Conservation (phyloP, 92 coral and sea anemone species). For the Palythoa grandiflora region DNA sequence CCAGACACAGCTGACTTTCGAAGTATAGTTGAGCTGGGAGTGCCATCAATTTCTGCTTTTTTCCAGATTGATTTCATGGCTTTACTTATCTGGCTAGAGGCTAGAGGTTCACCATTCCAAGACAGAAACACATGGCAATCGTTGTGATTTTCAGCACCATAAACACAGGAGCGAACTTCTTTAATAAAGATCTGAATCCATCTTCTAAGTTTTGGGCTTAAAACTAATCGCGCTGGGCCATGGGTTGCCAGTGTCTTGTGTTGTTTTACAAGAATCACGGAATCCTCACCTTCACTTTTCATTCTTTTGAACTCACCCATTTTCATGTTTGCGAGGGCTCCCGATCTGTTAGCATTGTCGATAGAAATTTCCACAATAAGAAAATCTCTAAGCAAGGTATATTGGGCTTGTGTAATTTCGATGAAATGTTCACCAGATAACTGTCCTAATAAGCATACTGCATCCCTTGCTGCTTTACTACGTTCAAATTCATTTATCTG, state of each 20-base stretch:
- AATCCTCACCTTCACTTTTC: slow-evolving; percentile 40
- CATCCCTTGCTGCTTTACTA: slow-evolving; percentile 56
- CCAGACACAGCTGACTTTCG: slow-evolving; percentile 13
- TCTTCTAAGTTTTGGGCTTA: slow-evolving; percentile 52
- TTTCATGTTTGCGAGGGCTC: slow-evolving; percentile 67
- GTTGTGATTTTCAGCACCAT: slow-evolving; percentile 10
- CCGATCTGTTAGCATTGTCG: slow-evolving; percentile 66
- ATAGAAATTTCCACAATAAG: slow-evolving; percentile 58
- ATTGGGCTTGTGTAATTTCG: slow-evolving; percentile 48
- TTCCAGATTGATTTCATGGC: slow-evolving; percentile 41
- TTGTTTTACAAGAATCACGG: slow-evolving; percentile 49
- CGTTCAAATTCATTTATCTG: slow-evolving; percentile 54
- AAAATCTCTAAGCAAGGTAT: slow-evolving; percentile 74
- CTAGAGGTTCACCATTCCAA: slow-evolving; percentile 54
- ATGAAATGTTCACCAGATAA: slow-evolving; percentile 50
- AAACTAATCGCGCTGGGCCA: slow-evolving; percentile 67
- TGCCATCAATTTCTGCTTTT: slow-evolving; percentile 58
- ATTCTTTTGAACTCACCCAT: slow-evolving; percentile 50
- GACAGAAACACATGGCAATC: slow-evolving; percentile 54
- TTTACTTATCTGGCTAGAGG: slow-evolving; percentile 61
- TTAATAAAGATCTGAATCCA: slow-evolving; percentile 45
- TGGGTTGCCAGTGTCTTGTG: slow-evolving; percentile 65
- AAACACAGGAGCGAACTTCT: slow-evolving; percentile 39
- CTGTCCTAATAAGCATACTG: slow-evolving; percentile 56
- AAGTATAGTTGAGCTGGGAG: slow-evolving; percentile 19